Evolutionary conservation across 1,140 invertebrate genomes (phyloP).

Genomic region (Arctopsyche grandis): DNA sequence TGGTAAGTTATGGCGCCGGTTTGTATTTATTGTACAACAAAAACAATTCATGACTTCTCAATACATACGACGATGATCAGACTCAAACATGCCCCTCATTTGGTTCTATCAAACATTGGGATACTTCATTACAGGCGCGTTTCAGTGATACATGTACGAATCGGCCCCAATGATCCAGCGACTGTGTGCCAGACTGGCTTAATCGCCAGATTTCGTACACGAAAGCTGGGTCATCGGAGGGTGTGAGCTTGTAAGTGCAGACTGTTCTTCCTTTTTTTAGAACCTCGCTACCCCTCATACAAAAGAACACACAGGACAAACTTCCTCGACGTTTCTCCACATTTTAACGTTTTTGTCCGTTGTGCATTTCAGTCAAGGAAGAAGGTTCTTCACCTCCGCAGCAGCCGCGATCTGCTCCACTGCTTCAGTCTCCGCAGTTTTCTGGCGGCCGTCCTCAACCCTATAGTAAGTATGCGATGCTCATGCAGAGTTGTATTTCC

Average conservation of each 20-base stretch:
- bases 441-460: conserved; percentile 82
- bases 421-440: conserved; percentile 87
- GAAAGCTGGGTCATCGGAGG: too few species aligned
- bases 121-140: too few species aligned
- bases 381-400: conserved; percentile 58
- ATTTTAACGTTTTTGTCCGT: not conserved
- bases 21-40: not conserved
- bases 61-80: not conserved
- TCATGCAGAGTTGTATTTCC: too few species aligned
- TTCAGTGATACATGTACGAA: too few species aligned
- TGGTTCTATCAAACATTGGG: too few species aligned
- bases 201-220: too few species aligned
- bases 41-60: not conserved
- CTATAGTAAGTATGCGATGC: conserved; percentile 76
- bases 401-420: conserved; percentile 70
- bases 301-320: not conserved
- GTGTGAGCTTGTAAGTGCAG: too few species aligned
- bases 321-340: not conserved
- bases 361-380: conserved; percentile 59
- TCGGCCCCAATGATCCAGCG: too few species aligned
- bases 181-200: too few species aligned
- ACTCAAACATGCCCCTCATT: too few species aligned
- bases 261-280: too few species aligned
- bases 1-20: conserved; percentile 33
- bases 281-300: not conserved